Conservation (phyloP, 1,140 invertebrate species). For the Vanessa tameamea region DNA sequence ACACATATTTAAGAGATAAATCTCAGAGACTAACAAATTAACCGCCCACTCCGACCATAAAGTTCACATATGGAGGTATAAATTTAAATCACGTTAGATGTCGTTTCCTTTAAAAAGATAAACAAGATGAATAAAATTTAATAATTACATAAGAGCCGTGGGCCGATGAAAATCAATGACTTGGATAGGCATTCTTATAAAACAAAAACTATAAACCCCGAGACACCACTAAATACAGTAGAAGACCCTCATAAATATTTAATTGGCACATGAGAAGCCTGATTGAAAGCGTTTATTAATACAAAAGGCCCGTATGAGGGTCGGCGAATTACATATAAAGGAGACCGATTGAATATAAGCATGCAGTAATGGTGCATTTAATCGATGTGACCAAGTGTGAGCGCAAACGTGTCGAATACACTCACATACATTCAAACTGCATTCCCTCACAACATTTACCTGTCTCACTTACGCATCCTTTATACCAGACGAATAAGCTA, state of each 20-base stretch:
- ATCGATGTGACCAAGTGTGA: conserved; percentile 58
- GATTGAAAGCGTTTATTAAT: conserved; percentile 73
- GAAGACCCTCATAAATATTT: conserved; percentile 66
- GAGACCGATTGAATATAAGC: conserved; percentile 64
- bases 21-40: conserved; percentile 27
- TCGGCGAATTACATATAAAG: conserved; percentile 70
- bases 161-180: conserved; percentile 20
- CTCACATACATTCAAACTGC: conserved; percentile 46
- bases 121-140: conserved; percentile 29
- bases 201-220: conserved; percentile 42
- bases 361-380: conserved; percentile 61
- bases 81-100: conserved; percentile 25
- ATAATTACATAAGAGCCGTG: conserved; percentile 31
- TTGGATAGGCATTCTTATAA: conserved; percentile 32
- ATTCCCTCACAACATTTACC: conserved; percentile 55
- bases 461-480: conserved; percentile 43
- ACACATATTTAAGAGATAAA: conserved; percentile 24
- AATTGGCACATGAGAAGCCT: conserved; percentile 66
- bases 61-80: conserved; percentile 25
- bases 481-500: background rate
- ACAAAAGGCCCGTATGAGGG: conserved; percentile 70
- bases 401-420: conserved; percentile 42
- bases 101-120: conserved; percentile 23
- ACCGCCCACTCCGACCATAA: conserved; percentile 25
- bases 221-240: conserved; percentile 49